Percentiles rank a stretch among this genome's conserved stretches.
phyloP scores from a whole-genome alignment of 1,140 invertebrate genomes.

The Latrodectus geometricus region DNA sequence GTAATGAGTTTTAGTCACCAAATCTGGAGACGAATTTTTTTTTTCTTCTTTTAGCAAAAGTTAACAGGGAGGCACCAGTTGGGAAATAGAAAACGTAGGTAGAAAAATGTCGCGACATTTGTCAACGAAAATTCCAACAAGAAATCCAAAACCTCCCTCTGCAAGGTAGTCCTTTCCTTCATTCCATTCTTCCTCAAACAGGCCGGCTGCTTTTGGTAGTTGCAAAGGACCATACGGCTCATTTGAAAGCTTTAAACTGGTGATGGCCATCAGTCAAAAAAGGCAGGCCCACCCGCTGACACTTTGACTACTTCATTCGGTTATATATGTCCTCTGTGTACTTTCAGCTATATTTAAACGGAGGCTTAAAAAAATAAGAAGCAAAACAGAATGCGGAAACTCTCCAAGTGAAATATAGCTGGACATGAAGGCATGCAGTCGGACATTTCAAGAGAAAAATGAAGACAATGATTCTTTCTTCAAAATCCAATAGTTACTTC shows the following conservation, averaged over 20 bases:
- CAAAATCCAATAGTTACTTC: no score
- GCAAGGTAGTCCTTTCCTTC: not conserved
- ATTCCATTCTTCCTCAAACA: constrained; percentile 13
- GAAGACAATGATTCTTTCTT: no score
- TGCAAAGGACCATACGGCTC: not conserved
- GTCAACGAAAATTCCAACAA: constrained; percentile 10
- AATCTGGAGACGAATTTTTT: no score
- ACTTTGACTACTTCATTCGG: not conserved
- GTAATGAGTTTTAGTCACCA: no score
- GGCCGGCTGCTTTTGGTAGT: not conserved
- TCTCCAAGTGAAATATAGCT: no score
- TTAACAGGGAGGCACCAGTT: not conserved
- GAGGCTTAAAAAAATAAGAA: no score
- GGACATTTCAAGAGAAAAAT: no score
- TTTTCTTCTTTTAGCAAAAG: no score
- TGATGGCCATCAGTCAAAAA: constrained; percentile 25
- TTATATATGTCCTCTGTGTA: not conserved
- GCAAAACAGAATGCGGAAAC: not conserved
- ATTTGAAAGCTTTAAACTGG: not conserved
- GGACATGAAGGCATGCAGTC: no score
- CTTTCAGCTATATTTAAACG: no score
- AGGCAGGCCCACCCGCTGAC: not conserved
- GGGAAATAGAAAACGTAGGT: not conserved
- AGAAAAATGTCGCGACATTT: not conserved
- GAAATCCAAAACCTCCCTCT: not conserved